phyloP scores from a whole-genome alignment of 2,797 vertebrate species.

The Halcyon chelicuti region DNA sequence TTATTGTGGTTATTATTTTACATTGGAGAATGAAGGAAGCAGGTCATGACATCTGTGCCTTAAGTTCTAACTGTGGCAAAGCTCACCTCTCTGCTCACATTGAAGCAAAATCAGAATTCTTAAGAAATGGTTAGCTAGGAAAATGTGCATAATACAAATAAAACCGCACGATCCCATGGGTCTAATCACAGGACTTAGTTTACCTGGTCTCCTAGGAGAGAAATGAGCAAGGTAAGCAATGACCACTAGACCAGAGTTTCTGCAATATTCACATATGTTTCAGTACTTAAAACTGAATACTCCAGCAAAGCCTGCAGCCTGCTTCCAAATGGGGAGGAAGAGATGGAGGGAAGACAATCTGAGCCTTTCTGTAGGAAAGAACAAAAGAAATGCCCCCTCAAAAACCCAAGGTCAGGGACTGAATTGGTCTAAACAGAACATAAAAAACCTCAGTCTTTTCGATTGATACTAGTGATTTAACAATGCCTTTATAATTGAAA shows the following conservation, averaged over 20 bases:
- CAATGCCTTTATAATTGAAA: not conserved
- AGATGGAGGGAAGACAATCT: not conserved
- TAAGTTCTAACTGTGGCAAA: not conserved
- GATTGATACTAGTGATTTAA: not conserved
- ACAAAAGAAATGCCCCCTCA: not conserved
- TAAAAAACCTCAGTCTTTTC: not conserved
- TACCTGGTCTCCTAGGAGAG: not conserved
- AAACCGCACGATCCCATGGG: not conserved
- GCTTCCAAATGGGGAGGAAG: not conserved
- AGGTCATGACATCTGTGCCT: not conserved
- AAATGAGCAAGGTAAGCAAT: not conserved
- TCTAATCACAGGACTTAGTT: not conserved
- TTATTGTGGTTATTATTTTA: not conserved
- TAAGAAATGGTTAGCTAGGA: not conserved
- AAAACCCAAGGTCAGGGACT: not conserved
- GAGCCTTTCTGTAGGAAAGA: not conserved
- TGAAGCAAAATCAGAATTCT: not conserved
- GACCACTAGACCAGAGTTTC: not conserved
- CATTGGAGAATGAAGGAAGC: not conserved
- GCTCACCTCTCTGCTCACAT: not conserved
- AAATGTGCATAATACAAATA: not conserved
- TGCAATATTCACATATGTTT: not conserved
- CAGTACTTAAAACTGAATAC: not conserved
- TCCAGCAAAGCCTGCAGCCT: not conserved
- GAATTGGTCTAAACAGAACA: not conserved